Conservation (phyloP, 2,888 invertebrate species). For the Lucinisca nassula region DNA sequence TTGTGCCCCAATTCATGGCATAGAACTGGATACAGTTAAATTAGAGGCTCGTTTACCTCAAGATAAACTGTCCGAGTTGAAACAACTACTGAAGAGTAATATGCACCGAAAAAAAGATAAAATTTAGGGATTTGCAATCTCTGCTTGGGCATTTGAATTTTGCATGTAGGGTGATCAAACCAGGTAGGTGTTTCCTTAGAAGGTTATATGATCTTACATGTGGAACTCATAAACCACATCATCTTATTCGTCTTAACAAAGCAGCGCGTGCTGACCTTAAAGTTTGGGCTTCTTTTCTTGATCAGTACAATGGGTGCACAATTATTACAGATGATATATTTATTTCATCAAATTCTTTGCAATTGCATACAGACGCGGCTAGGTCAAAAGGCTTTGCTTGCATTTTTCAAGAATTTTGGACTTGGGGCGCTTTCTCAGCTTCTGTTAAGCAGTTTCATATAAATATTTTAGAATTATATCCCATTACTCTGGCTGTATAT, state of each 20-base stretch:
- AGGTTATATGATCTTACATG: conserved; percentile 43
- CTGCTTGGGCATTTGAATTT: conserved; percentile 38
- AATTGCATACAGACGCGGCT: conserved; percentile 37
- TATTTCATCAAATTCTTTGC: conserved; percentile 27
- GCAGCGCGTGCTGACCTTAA: conserved; percentile 38
- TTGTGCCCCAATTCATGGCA: conserved; percentile 35
- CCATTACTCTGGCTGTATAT: conserved; percentile 45
- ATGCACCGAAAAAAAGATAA: conserved; percentile 7
- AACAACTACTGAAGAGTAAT: background rate
- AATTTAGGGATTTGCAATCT: conserved; percentile 21
- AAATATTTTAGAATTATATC: conserved; percentile 45
- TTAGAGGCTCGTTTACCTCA: conserved; percentile 23
- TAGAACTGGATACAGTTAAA: conserved; percentile 16
- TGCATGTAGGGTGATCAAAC: conserved; percentile 48
- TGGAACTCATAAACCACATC: conserved; percentile 11
- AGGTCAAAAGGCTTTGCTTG: conserved; percentile 37
- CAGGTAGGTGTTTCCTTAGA: conserved; percentile 42
- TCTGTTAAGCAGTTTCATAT: conserved; percentile 31
- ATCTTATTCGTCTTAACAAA: conserved; percentile 19
- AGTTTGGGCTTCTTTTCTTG: conserved; percentile 29
- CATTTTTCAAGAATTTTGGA: conserved; percentile 16
- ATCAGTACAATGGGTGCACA: conserved; percentile 38
- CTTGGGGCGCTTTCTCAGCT: conserved; percentile 29
- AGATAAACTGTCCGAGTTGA: conserved; percentile 7
- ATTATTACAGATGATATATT: conserved; percentile 40